Evolutionary conservation across 1,140 invertebrate genomes (phyloP).

Genomic region (Zaprionus vittiger): DNA sequence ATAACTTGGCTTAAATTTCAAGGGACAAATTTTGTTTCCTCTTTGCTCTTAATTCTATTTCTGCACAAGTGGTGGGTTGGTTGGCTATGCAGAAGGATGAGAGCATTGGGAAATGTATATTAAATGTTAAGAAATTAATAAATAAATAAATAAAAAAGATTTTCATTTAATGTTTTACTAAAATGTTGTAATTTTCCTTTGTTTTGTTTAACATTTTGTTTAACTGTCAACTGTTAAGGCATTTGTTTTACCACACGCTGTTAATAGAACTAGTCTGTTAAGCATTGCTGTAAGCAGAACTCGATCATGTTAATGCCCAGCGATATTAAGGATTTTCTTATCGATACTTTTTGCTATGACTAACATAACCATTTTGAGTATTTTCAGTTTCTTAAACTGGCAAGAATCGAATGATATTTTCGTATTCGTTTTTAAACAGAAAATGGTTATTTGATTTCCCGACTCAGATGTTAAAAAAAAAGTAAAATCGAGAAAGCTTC

Average conservation of each 20-base stretch:
- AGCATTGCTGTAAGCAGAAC: background rate
- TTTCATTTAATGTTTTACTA: no score
- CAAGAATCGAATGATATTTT: background rate
- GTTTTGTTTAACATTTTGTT: no score
- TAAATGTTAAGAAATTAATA: no score
- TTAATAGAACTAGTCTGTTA: background rate
- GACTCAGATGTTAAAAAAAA: background rate
- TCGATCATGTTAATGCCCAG: background rate
- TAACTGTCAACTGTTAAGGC: background rate
- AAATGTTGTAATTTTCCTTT: no score
- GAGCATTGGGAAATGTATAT: background rate
- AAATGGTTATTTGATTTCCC: background rate
- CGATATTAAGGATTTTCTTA: no score
- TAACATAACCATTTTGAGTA: background rate
- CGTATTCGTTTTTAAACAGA: background rate
- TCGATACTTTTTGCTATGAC: background rate
- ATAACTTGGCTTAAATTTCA: constrained; percentile 1
- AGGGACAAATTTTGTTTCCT: background rate
- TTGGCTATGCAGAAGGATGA: constrained; percentile 16
- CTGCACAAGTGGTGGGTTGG: background rate
- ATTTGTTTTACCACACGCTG: background rate
- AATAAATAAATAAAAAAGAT: background rate
- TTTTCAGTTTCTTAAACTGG: background rate
- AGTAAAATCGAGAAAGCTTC: background rate
- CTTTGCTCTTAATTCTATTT: background rate